Percentiles rank a stretch among this genome's conserved stretches.
Conservation (phyloP, 2,113 vertebrate genomes). For the Pluvialis apricaria region DNA sequence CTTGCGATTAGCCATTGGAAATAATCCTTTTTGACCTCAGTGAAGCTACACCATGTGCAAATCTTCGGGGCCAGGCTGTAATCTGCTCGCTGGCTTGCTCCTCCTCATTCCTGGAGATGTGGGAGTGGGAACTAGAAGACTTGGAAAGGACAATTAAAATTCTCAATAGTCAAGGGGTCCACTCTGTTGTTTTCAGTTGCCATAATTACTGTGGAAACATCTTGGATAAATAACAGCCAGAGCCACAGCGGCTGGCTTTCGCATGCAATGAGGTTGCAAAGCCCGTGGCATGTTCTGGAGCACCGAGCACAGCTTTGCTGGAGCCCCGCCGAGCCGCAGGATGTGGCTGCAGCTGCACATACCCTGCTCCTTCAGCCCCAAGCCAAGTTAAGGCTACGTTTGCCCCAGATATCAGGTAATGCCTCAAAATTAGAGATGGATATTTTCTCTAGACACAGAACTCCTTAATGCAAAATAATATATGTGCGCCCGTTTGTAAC, state of each 20-base stretch:
- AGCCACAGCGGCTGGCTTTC: not conserved
- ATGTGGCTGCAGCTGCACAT: not conserved
- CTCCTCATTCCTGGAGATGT: not conserved
- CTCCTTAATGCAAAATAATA: constrained; percentile 11
- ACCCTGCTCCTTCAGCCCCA: not conserved
- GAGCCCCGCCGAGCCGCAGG: accelerated
- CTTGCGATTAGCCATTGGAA: not conserved
- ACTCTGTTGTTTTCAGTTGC: not conserved
- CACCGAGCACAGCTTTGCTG: not conserved
- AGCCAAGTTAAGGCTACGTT: not conserved
- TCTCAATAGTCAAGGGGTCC: not conserved
- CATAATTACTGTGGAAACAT: not conserved
- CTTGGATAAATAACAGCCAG: not conserved
- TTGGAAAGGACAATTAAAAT: not conserved
- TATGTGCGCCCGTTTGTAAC: not conserved
- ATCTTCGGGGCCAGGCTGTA: not conserved
- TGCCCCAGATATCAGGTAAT: not conserved
- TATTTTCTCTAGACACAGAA: not conserved
- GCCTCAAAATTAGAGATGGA: not conserved
- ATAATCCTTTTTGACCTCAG: not conserved
- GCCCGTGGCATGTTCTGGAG: not conserved
- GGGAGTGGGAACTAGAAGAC: not conserved
- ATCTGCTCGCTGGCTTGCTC: not conserved
- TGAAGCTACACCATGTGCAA: not conserved
- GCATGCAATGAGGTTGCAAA: not conserved